Evolutionary conservation across 37 sponge, comb jelly and placozoan genomes (phyloP).

Genomic region (Lycopodina hypogea): DNA sequence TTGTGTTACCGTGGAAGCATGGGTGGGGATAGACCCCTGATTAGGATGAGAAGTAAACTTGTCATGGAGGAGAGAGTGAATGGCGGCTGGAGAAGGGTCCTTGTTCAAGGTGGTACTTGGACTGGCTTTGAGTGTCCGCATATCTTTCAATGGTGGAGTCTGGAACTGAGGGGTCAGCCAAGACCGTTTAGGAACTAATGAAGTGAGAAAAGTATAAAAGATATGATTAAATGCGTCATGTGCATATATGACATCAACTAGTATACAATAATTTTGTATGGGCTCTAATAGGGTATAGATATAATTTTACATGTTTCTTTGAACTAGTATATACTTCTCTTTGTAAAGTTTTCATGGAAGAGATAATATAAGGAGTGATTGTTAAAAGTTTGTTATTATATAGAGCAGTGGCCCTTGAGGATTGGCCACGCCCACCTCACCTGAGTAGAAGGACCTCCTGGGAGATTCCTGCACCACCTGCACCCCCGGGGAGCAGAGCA

Average conservation of each 20-base stretch:
- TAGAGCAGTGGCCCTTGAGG: no score
- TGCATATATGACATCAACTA: background rate
- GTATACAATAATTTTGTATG: no score
- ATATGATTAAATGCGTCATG: background rate
- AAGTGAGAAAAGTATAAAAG: background rate
- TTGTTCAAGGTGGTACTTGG: constrained; percentile 14
- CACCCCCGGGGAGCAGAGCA: constrained; percentile 4
- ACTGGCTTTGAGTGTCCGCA: background rate
- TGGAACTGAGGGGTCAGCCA: constrained; percentile 10
- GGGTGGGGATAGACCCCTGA: background rate
- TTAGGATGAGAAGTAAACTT: background rate
- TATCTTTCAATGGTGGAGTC: constrained; percentile 7
- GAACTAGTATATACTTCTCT: no score
- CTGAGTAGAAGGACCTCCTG: constrained; percentile 44
- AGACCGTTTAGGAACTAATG: background rate
- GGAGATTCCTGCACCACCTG: constrained; percentile 37
- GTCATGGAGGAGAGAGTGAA: constrained; percentile 43
- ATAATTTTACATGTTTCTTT: no score
- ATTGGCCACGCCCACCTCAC: no score
- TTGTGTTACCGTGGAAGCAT: background rate
- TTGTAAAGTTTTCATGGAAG: no score
- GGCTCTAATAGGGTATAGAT: no score
- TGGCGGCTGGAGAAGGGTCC: constrained; percentile 41
- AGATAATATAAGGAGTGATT: no score
- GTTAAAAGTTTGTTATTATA: no score